phyloP scores from a whole-genome alignment of 1,140 invertebrate species.

The Drosophila malerkotliana region DNA sequence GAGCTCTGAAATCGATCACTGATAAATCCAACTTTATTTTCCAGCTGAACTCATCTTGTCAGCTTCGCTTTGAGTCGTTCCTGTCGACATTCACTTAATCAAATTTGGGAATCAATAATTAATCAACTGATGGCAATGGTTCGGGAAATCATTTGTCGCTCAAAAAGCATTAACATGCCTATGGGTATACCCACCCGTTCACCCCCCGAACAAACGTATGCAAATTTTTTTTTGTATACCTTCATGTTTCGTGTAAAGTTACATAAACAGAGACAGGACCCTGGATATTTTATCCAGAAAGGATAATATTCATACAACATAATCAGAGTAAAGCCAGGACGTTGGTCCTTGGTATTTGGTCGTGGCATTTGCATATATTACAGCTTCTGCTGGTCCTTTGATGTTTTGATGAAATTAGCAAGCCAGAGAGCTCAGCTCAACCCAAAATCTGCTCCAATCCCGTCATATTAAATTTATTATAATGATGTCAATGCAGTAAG shows the following conservation, averaged over 20 bases:
- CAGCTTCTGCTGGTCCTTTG: slow-evolving; percentile 51
- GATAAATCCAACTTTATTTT: slow-evolving; percentile 35
- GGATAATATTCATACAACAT: slow-evolving; percentile 78
- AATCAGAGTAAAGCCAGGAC: slow-evolving; percentile 62
- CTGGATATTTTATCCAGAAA: slow-evolving; percentile 35
- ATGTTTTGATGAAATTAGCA: slow-evolving; percentile 72
- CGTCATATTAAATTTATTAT: slow-evolving; percentile 71
- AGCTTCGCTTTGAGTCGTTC: slow-evolving; percentile 7
- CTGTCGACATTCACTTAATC: slow-evolving; percentile 62
- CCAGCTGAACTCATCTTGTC: slow-evolving; percentile 52
- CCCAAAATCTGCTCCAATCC: slow-evolving; percentile 38
- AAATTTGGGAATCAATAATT: slow-evolving; percentile 77
- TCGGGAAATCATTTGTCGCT: slow-evolving; percentile 69
- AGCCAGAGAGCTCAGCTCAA: slow-evolving; percentile 2
- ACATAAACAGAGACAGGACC: slow-evolving; percentile 44
- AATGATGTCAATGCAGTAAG: slow-evolving; percentile 48
- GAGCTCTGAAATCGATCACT: slow-evolving; percentile 22
- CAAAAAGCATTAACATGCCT: slow-evolving; percentile 41
- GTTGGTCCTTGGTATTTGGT: slow-evolving; percentile 8
- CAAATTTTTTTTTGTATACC: slow-evolving; percentile 47
- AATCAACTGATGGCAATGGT: slow-evolving; percentile 66
- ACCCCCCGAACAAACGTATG: slow-evolving; percentile 42
- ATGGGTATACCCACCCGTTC: slow-evolving; percentile 3
- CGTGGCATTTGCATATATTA: slow-evolving; percentile 78
- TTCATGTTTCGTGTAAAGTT: slow-evolving; percentile 60